These are phyloP conservation scores for Globicephala melas DNA, from an alignment of 2,113 vertebrate genomes.

Conservation along the genomic window DNA sequence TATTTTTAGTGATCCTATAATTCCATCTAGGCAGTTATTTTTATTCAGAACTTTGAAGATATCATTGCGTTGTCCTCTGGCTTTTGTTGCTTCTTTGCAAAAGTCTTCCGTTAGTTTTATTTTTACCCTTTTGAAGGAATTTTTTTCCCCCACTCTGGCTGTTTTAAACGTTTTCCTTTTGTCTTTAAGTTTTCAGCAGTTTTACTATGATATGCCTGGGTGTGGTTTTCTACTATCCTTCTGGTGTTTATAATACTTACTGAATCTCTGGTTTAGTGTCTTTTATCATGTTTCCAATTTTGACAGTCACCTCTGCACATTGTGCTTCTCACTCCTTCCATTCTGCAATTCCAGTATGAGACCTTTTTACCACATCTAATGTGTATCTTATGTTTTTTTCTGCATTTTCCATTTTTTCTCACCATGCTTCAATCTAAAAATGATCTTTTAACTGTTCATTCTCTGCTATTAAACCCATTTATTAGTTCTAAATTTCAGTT, in stretches of 20 bases:
- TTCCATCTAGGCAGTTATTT: neutral
- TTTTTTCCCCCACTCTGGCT: neutral
- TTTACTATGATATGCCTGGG: neutral
- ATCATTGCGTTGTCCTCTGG: neutral
- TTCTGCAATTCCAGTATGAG: neutral
- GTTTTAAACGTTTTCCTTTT: neutral
- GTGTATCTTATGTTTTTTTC: neutral
- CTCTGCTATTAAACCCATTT: neutral
- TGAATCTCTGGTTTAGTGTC: neutral
- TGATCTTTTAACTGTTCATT: neutral
- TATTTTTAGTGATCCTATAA: neutral
- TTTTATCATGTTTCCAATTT: neutral
- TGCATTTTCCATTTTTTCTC: neutral
- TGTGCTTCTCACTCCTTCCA: neutral
- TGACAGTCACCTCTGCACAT: neutral
- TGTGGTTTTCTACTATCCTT: neutral
- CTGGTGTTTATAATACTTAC: neutral
- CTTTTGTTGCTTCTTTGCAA: neutral
- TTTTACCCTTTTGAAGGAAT: neutral
- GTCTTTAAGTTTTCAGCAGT: neutral
- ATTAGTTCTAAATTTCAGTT: neutral
- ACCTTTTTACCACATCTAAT: neutral
- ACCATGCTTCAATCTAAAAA: neutral
- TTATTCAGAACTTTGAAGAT: neutral
- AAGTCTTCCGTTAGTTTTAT: neutral